Conservation (phyloP, 2,113 vertebrate species). For the Morone saxatilis region DNA sequence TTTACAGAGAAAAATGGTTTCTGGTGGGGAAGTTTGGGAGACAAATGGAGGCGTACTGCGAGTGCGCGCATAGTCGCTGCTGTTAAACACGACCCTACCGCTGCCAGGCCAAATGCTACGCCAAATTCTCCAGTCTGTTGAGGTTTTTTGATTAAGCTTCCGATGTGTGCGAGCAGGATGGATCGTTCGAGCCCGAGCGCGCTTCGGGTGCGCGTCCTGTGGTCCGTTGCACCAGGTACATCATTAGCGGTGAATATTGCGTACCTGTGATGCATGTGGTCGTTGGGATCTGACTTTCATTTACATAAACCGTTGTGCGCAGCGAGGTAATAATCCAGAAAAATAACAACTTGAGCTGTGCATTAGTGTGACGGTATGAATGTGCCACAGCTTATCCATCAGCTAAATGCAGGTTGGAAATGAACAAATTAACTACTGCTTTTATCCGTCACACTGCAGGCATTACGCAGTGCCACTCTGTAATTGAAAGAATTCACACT, state of each 20-base stretch:
- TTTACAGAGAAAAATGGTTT: slow-evolving; percentile 35
- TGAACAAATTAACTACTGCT: background rate
- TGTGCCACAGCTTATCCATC: background rate
- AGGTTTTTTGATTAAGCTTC: slow-evolving; percentile 13
- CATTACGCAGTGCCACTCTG: background rate
- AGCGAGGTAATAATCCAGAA: slow-evolving; percentile 11
- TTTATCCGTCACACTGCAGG: background rate
- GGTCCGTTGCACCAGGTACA: slow-evolving; percentile 36
- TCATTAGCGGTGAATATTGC: slow-evolving; percentile 24
- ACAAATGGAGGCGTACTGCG: slow-evolving; percentile 9
- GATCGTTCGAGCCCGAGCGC: background rate
- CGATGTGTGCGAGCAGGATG: background rate
- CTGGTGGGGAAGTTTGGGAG: slow-evolving; percentile 14
- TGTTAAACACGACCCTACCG: slow-evolving; percentile 21
- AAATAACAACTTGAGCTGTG: slow-evolving; percentile 7
- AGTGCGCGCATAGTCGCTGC: background rate
- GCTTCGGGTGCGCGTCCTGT: slow-evolving; percentile 2
- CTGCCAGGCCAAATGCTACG: background rate
- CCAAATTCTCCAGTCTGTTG: background rate
- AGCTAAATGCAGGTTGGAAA: background rate
- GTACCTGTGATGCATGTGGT: slow-evolving; percentile 46
- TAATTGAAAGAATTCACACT: background rate
- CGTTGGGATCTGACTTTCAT: slow-evolving; percentile 8
- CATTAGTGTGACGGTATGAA: background rate
- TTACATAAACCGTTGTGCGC: slow-evolving; percentile 30